Base-by-base conservation (phyloP, 2,113 vertebrate species). In the Jacana jacana region DNA sequence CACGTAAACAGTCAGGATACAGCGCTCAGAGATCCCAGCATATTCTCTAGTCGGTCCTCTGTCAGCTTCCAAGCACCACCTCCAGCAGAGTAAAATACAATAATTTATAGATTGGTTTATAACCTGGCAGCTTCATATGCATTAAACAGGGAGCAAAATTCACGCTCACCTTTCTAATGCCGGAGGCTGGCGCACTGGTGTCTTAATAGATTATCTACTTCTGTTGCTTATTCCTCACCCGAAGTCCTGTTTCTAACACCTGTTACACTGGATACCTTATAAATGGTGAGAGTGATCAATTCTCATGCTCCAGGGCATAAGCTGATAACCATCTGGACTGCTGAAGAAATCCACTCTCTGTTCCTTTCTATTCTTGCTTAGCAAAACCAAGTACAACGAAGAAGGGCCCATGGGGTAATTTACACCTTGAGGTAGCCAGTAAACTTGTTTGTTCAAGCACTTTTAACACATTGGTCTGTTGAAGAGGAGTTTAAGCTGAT, bases 101-200 rank as follows among this genome's bases (percentile, higher is more conserved):
- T 72, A 35, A 81, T 61, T 80, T 81, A 82, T 4, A 91, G 83
- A 86, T 30, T 27, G 1, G 0, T 78, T 95, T 81, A 60, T 51
- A 60, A 81, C 48, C 61, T 57, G 52, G 78, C 63, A 89, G 70
- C 44, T 84, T 69, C 55, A 39, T 61, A 54, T 30, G 49, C 39
- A 73, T 54, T 92, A 79, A 89, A 82, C 40, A 80, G 61, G 37
- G 52, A 93, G 52, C 28, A 87, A 79, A 86, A 92, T 40, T 76
- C 0, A 0, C 17, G 66, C 33, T 84, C 72, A 52, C 64, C 57
- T 69, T 90, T 72, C 65, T 51, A 83, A 76, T 1, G 6, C 57
- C 2, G 2, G 80, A 95, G 80, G 86, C 60, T 72, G 51, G 49
- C 2, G 5, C 48, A 35, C 31, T 48, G 64, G 33, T 90, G 65